Percentiles rank a stretch among this genome's conserved stretches.
Evolutionary conservation across 2,888 invertebrate genomes (phyloP).

Genomic region (Pemphredon lugubris): DNA sequence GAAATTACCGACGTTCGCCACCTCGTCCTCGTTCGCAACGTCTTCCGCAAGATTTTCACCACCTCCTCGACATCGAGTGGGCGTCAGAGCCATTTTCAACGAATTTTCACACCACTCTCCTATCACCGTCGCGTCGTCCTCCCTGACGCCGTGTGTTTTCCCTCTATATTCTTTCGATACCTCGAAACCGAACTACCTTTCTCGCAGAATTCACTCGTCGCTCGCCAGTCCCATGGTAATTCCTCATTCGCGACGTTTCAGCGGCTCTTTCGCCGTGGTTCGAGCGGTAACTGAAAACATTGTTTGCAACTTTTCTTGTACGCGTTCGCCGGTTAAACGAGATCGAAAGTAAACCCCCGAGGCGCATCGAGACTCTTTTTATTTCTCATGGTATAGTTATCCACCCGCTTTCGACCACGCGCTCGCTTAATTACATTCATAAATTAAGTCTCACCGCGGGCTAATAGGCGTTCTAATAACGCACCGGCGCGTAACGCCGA

Average conservation of each 20-base stretch:
- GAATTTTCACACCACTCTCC: slow-evolving; percentile 1
- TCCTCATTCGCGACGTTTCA: neutral
- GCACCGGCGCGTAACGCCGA: slow-evolving; percentile 31
- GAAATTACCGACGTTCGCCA: slow-evolving; percentile 78
- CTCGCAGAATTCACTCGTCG: slow-evolving; percentile 10
- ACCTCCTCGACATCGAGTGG: slow-evolving; percentile 58
- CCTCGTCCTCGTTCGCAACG: slow-evolving; percentile 60
- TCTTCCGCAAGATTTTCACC: slow-evolving; percentile 62
- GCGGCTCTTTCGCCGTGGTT: slow-evolving; percentile 13
- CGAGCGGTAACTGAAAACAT: slow-evolving; percentile 39
- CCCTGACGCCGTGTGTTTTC: too few relatives aligned
- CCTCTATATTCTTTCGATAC: too few relatives aligned
- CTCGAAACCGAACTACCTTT: slow-evolving; percentile 3
- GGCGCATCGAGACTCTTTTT: slow-evolving; percentile 34
- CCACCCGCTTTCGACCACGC: slow-evolving; percentile 5
- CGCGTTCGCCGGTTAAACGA: slow-evolving; percentile 13
- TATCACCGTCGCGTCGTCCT: neutral
- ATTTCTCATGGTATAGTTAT: slow-evolving; percentile 27
- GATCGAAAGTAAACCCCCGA: slow-evolving; percentile 30
- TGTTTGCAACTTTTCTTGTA: neutral
- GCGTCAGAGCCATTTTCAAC: slow-evolving; percentile 66
- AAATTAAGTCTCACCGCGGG: slow-evolving; percentile 42
- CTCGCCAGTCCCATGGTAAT: slow-evolving; percentile 13
- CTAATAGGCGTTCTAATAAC: slow-evolving; percentile 44
- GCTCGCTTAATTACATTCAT: slow-evolving; percentile 29